A percentile compares a stretch with the other conserved stretches of the same genome.
Conservation (phyloP, 2,888 invertebrate genomes). For the Nemotelus pantherinus region DNA sequence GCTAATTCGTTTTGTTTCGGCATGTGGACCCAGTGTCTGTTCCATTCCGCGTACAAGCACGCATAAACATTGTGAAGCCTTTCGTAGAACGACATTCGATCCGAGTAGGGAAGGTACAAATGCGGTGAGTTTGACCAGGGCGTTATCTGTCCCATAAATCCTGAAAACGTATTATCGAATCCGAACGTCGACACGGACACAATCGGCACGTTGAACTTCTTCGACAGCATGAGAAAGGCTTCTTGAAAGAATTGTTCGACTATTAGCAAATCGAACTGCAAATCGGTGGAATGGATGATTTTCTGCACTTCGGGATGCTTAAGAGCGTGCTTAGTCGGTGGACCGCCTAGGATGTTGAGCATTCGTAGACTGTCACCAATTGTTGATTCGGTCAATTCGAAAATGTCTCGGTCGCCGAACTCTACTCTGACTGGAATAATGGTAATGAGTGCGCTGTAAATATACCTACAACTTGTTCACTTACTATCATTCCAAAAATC, state of each 20-base stretch:
- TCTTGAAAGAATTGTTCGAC: constrained; percentile 65
- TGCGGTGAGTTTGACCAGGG: constrained; percentile 67
- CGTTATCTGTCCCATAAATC: constrained; percentile 64
- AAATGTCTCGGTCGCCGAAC: constrained; percentile 49
- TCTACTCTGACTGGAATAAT: constrained; percentile 47
- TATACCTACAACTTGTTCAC: constrained; percentile 4
- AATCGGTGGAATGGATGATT: constrained; percentile 54
- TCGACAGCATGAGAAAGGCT: constrained; percentile 62
- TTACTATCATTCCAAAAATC: constrained; percentile 60
- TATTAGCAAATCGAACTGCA: constrained; percentile 64
- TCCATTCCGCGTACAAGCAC: constrained; percentile 58
- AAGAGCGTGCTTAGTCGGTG: constrained; percentile 59
- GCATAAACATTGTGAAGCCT: constrained; percentile 67
- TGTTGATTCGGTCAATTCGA: constrained; percentile 52
- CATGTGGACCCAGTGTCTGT: constrained; percentile 58
- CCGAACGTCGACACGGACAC: constrained; percentile 63
- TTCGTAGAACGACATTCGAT: constrained; percentile 65
- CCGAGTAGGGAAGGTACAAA: constrained; percentile 61
- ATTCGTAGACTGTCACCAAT: constrained; percentile 55
- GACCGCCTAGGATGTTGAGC: constrained; percentile 57
- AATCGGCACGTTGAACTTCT: constrained; percentile 62
- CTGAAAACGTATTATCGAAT: constrained; percentile 64
- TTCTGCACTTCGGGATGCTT: constrained; percentile 53
- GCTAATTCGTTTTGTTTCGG: constrained; percentile 60
- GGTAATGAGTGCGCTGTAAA: constrained; percentile 44